A percentile compares a stretch with the other conserved stretches of the same genome.
phyloP scores from a whole-genome alignment of 1,140 invertebrate genomes.

The Pseudachorutes palmiensis region DNA sequence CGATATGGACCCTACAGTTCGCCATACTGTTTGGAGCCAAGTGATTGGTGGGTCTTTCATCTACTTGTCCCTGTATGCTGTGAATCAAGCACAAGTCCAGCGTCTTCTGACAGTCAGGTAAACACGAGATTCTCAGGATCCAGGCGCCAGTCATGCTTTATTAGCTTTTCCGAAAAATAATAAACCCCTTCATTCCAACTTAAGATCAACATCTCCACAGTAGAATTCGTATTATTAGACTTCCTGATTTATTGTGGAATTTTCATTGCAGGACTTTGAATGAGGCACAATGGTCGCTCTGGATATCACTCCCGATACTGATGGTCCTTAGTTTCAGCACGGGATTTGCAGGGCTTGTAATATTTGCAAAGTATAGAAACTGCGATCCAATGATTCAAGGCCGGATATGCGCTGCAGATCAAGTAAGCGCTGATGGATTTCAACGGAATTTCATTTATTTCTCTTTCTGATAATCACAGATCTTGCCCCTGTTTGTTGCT shows the following conservation, averaged over 20 bases:
- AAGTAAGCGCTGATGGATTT: slow-evolving; percentile 8
- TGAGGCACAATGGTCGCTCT: slow-evolving; percentile 55
- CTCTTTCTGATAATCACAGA: slow-evolving; percentile 43
- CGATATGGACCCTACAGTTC: slow-evolving; percentile 57
- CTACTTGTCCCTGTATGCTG: slow-evolving; percentile 65
- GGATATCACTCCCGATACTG: slow-evolving; percentile 62
- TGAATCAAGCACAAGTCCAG: slow-evolving; percentile 83
- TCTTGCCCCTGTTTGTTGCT: slow-evolving; percentile 70
- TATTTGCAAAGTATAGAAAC: slow-evolving; percentile 24
- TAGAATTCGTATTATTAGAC: neutral
- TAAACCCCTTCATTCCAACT: no score
- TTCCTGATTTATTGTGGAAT: no score
- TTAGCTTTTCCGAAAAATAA: neutral
- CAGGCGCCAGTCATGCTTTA: no score
- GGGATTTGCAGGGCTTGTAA: slow-evolving; percentile 64
- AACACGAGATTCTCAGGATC: slow-evolving; percentile 13
- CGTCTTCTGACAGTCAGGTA: slow-evolving; percentile 66
- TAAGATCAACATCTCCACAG: no score
- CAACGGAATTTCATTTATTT: slow-evolving; percentile 1
- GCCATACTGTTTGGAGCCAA: slow-evolving; percentile 66
- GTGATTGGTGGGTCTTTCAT: slow-evolving; percentile 63
- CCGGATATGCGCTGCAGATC: slow-evolving; percentile 24
- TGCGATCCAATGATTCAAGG: slow-evolving; percentile 23
- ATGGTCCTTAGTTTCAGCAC: slow-evolving; percentile 58
- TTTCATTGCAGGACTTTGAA: slow-evolving; percentile 46